Base-by-base conservation (phyloP, 2,113 vertebrate species). In the Siniperca knerii region DNA sequence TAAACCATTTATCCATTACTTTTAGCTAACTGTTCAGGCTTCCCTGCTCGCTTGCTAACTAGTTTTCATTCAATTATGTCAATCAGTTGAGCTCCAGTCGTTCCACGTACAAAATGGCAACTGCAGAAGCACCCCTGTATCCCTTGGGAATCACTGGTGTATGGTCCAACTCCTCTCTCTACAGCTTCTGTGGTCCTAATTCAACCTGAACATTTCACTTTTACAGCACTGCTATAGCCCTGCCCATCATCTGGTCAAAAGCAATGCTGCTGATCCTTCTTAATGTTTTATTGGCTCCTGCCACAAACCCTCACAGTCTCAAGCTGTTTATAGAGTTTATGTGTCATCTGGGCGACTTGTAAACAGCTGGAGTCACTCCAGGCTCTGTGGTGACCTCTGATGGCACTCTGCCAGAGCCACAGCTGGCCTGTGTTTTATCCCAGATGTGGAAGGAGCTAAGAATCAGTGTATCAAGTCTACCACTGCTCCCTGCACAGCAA, bases 341-440 rank as follows among this genome's bases (percentile, higher is more conserved):
- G 83, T 83, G 84, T 92, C 87, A 83, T 83, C 79, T 83, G 83
- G 77, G 58, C 58, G 18, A 60, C 83, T 72, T 81, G 82, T 77
- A 82, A 83, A 84, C 89, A 89, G 82, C 89, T 91, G 87, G 90
- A 93, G 83, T 79, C 75, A 77, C 72, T 84, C 83, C 82, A 72
- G 82, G 84, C 74, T 84, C 79, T n/a, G 72, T 44, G 81, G 78
- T 90, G 89, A 94, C 93, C 93, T 89, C 82, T 55, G 65, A 91
- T 83, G 89, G 87, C 80, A 21, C 68, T 33, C 29, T 35, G 76
- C 86, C 90, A 87, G 79, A 90, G 83, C 74, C 88, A 85, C 92
- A 92, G 91, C 92, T 92, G 90, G 82, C 64, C 79, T 50, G 62
- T 3, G 57, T 72, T 88, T 84, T 23, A 84, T 80, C 79, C 87